phyloP scores from a whole-genome alignment of 2,113 vertebrate genomes.

The Myrmophylax atrothorax region DNA sequence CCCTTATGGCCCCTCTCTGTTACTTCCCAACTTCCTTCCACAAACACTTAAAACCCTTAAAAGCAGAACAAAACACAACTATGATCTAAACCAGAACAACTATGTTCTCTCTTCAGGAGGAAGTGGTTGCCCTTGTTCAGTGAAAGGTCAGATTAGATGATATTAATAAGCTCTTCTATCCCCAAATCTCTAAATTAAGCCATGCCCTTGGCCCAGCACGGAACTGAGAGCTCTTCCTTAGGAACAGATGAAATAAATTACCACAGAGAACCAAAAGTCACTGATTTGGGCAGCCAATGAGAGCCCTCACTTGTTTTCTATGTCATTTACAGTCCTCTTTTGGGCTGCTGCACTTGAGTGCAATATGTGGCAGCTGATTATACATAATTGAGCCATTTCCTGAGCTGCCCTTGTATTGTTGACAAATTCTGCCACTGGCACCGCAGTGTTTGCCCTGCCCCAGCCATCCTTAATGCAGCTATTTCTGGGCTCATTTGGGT shows the following conservation, averaged over 20 bases:
- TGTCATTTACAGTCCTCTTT: background rate
- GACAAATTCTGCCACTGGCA: constrained; percentile 19
- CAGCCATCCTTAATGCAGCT: background rate
- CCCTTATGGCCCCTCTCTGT: background rate
- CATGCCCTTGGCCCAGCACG: background rate
- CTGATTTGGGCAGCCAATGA: background rate
- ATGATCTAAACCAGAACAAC: background rate
- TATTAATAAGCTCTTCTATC: background rate
- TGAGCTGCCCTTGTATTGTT: background rate
- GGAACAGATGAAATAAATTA: background rate
- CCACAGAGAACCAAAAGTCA: background rate
- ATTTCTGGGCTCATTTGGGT: background rate
- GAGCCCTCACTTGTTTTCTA: background rate
- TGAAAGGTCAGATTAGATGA: background rate
- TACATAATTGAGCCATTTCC: background rate
- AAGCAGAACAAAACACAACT: background rate
- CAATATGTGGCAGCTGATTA: background rate
- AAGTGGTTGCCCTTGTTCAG: background rate
- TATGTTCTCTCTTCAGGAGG: background rate
- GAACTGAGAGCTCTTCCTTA: background rate
- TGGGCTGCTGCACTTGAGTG: background rate
- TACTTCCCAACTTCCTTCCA: background rate
- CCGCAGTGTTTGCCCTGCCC: background rate
- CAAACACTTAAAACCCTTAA: background rate
- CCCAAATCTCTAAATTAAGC: background rate